Conservation (phyloP, 2,888 invertebrate genomes). For the Meganola albula region DNA sequence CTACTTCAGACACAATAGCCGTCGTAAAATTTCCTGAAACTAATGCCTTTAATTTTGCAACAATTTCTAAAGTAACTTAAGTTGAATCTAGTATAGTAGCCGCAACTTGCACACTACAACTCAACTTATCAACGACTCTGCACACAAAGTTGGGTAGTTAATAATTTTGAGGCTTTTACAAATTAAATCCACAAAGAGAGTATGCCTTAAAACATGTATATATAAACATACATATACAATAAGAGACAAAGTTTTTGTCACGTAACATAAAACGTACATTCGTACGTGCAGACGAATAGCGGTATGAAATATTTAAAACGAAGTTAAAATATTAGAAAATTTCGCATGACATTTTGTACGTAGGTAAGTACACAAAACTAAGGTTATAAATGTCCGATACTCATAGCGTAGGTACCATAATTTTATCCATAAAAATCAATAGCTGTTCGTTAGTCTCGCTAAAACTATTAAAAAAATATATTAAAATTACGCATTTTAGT, state of each 20-base stretch:
- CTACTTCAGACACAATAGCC: slow-evolving; percentile 17
- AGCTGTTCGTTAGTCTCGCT: too few relatives aligned
- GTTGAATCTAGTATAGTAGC: slow-evolving; percentile 28
- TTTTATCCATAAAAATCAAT: too few relatives aligned
- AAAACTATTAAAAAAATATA: too few relatives aligned
- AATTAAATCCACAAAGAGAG: slow-evolving; percentile 21
- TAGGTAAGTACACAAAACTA: too few relatives aligned
- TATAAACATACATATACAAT: too few relatives aligned
- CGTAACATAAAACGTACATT: slow-evolving; percentile 17
- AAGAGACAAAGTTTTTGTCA: slow-evolving; percentile 22
- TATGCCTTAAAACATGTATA: slow-evolving; percentile 16
- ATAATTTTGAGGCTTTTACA: slow-evolving; percentile 30
- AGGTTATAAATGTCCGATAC: too few relatives aligned
- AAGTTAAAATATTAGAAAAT: too few relatives aligned
- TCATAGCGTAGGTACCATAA: too few relatives aligned
- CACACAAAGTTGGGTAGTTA: slow-evolving; percentile 36
- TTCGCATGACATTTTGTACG: too few relatives aligned
- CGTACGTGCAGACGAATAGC: slow-evolving; percentile 22
- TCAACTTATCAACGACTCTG: slow-evolving; percentile 27
- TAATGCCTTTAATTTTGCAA: slow-evolving; percentile 33
- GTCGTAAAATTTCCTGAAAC: slow-evolving; percentile 20
- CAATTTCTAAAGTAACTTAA: slow-evolving; percentile 27
- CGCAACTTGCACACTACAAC: slow-evolving; percentile 38
- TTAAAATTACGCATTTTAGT: too few relatives aligned
- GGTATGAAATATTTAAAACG: too few relatives aligned